Base-by-base conservation (phyloP, 2,888 invertebrate genomes). In the Tinea semifulvella region DNA sequence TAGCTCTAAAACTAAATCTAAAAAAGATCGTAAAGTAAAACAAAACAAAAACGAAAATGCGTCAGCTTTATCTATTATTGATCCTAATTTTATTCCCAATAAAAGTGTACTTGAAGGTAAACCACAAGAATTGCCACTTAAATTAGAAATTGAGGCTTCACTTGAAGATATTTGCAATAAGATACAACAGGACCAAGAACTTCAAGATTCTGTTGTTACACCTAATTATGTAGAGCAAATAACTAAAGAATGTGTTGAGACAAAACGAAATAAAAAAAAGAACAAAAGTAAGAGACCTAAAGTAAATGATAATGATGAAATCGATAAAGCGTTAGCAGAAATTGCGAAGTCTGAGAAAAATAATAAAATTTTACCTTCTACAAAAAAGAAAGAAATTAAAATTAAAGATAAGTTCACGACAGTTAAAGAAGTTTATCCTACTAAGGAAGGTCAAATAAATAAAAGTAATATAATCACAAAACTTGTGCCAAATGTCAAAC, bases 321-420 rank as follows among this genome's bases (percentile, higher is more conserved):
- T 80, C 49, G 68, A 67, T 49, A 71, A 64, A 53, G 79, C 76
- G 35, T 58, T 80, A 0, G 79, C 75, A 60, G 80, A 80, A 58
- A 77, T 80, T 42, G 76, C 75, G 50, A 71, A 67, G 43, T 57
- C 60, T 22, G 64, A 68, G n/a, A 40, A 20, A 40, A 28, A 28
- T 5, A 22, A 8, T 5, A 8, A 7, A 22, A 7, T 8, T 7
- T 7, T 7, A 28, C 7, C 11, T 28, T n/a, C 4, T n/a, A 14
- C 36, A 16, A 36, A 35, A 10, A 6, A 11, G 2, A 11, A 18
- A 18, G 6, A 22, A 8, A 22, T 5, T 7, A 22, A 22, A 22
- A 22, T 7, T 8, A 22, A 7, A 22, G 6, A 22, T 22, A 5
- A 7, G 5, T 22, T 22, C 6, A 22, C 8, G 6, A 35, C 16